These are phyloP conservation scores for Pentamera pediparva DNA, from an alignment of 53 echinoderm and acorn worm species.

Conservation along the genomic window DNA sequence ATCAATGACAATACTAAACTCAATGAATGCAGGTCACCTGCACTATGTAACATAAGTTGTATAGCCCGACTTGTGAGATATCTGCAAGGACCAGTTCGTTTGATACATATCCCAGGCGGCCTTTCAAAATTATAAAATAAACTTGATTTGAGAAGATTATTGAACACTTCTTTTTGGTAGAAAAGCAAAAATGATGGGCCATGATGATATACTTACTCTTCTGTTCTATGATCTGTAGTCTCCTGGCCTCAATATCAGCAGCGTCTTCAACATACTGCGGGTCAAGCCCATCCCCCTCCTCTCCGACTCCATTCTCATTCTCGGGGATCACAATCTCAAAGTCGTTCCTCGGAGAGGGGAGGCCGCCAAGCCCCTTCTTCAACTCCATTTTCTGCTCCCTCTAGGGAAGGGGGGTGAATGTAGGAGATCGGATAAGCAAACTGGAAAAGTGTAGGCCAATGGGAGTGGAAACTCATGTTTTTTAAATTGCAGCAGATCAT, in stretches of 20 bases:
- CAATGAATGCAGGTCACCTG: not conserved
- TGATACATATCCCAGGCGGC: too few relatives aligned
- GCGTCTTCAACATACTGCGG: constrained; percentile 66
- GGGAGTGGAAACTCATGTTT: too few relatives aligned
- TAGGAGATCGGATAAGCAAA: too few relatives aligned
- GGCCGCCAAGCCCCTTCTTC: constrained; percentile 58
- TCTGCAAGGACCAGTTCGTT: too few relatives aligned
- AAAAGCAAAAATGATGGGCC: too few relatives aligned
- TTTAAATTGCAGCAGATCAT: too few relatives aligned
- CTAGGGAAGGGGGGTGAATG: constrained; percentile 42
- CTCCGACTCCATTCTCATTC: constrained; percentile 42
- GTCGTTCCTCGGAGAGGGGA: constrained; percentile 84
- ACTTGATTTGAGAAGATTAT: too few relatives aligned
- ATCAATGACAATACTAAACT: not conserved
- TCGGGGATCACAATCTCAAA: constrained; percentile 96
- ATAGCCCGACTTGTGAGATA: too few relatives aligned
- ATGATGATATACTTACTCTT: constrained; percentile 49
- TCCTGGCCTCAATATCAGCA: constrained; percentile 62
- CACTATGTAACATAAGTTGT: too few relatives aligned
- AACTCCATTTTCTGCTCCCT: constrained; percentile 70
- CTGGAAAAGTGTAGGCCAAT: too few relatives aligned
- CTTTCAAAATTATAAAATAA: too few relatives aligned
- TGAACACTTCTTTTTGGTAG: too few relatives aligned
- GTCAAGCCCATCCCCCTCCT: constrained; percentile 41
- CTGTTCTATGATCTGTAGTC: constrained; percentile 60